phyloP scores from a whole-genome alignment of 2,113 vertebrate species.

The Pycnonotus jocosus region DNA sequence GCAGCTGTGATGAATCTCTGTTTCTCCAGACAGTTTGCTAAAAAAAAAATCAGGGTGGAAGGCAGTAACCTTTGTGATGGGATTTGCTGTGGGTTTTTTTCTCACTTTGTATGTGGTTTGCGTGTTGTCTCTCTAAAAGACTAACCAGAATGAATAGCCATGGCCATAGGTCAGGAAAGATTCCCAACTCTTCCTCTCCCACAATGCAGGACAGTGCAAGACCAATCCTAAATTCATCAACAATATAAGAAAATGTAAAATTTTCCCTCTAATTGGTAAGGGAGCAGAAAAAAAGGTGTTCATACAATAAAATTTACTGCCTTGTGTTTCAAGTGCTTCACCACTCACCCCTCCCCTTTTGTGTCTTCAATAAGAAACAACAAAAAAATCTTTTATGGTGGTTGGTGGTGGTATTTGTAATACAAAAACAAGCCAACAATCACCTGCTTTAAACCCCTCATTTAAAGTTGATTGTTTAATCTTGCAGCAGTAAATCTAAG shows the following conservation, averaged over 20 bases:
- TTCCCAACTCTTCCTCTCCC: neutral
- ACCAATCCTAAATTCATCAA: neutral
- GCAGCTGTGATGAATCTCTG: neutral
- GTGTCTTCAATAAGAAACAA: neutral
- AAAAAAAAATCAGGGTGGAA: neutral
- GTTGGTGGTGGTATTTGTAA: neutral
- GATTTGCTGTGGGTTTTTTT: neutral
- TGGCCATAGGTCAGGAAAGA: neutral
- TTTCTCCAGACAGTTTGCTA: neutral
- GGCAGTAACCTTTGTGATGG: neutral
- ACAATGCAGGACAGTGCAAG: neutral
- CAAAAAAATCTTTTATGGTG: neutral
- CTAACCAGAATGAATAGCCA: neutral
- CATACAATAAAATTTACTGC: neutral
- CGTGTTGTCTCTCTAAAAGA: neutral
- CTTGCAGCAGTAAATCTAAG: neutral
- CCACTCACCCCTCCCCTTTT: neutral
- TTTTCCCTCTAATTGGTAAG: neutral
- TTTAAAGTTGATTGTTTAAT: neutral
- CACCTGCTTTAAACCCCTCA: neutral
- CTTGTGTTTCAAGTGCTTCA: neutral
- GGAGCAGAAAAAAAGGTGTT: neutral
- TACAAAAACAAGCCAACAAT: neutral
- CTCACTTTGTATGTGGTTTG: neutral
- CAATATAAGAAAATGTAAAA: neutral